Evolutionary conservation across 1,140 invertebrate genomes (phyloP).

Genomic region (Archegozetes longisetosus): DNA sequence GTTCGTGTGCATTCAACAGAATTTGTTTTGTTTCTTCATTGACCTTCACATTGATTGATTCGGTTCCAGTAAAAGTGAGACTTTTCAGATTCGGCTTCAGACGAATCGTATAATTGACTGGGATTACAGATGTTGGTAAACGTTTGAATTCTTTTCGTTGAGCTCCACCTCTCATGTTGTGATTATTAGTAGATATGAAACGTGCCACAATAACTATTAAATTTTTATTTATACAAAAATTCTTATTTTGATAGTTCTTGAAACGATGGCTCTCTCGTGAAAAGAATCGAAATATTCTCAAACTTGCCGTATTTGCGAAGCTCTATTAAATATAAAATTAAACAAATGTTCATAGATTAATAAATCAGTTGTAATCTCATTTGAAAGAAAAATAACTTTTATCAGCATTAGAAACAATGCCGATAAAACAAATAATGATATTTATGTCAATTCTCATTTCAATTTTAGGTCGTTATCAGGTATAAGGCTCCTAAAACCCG

Average conservation of each 20-base stretch:
- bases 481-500: no score
- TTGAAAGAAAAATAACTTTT: no score
- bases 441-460: no score
- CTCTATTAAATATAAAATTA: no score
- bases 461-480: no score
- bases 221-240: no score
- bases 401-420: no score
- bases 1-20: conserved; percentile 40
- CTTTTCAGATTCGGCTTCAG: conserved; percentile 51
- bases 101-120: conserved; percentile 53
- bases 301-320: no score
- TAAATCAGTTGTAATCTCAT: no score
- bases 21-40: conserved; percentile 37
- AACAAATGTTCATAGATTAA: no score
- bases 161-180: neutral
- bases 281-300: neutral
- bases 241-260: neutral
- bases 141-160: conserved; percentile 26
- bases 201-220: neutral
- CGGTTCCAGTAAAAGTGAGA: conserved; percentile 50
- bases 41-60: conserved; percentile 44
- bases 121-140: conserved; percentile 46
- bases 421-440: no score
- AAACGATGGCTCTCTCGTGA: neutral
- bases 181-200: neutral